A percentile compares a stretch with the other conserved stretches of the same genome.
Conservation (phyloP, 2,888 invertebrate genomes). For the Leptinotarsa haldemani region DNA sequence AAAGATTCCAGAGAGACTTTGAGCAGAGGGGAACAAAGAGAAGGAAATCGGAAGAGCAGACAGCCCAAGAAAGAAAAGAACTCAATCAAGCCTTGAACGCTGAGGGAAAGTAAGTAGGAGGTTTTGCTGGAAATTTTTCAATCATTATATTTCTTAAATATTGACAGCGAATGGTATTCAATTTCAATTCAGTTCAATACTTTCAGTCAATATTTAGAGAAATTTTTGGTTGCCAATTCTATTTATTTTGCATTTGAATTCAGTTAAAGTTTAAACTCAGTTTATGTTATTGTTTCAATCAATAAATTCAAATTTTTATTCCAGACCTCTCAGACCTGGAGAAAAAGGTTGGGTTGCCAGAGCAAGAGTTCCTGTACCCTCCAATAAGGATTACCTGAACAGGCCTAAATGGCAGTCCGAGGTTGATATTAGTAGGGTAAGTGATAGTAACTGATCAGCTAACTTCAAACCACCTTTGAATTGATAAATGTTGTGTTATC, state of each 20-base stretch:
- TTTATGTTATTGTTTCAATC: too few relatives aligned
- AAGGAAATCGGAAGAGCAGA: conserved; percentile 66
- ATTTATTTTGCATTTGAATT: background rate
- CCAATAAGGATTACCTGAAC: conserved; percentile 96
- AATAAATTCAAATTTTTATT: conserved; percentile 31
- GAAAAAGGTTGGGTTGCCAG: conserved; percentile 95
- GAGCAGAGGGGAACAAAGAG: conserved; percentile 80
- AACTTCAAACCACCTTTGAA: background rate
- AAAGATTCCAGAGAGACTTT: conserved; percentile 91
- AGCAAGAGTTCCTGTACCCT: conserved; percentile 94
- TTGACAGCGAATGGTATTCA: too few relatives aligned
- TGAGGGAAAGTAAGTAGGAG: conserved; percentile 70
- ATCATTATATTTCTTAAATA: too few relatives aligned
- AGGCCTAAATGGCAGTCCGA: conserved; percentile 93
- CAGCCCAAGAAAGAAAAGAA: conserved; percentile 69
- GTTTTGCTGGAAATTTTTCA: background rate
- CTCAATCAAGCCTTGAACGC: conserved; percentile 74
- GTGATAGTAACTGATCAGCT: conserved; percentile 51
- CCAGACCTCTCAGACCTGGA: conserved; percentile 85
- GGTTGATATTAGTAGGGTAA: conserved; percentile 83
- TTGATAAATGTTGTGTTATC: background rate
- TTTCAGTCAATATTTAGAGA: too few relatives aligned
- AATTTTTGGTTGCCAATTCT: background rate
- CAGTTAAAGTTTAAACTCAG: too few relatives aligned
- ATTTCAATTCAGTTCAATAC: too few relatives aligned